Base-by-base conservation (phyloP, 2,888 invertebrate genomes). In the Synanthedon formicaeformis region DNA sequence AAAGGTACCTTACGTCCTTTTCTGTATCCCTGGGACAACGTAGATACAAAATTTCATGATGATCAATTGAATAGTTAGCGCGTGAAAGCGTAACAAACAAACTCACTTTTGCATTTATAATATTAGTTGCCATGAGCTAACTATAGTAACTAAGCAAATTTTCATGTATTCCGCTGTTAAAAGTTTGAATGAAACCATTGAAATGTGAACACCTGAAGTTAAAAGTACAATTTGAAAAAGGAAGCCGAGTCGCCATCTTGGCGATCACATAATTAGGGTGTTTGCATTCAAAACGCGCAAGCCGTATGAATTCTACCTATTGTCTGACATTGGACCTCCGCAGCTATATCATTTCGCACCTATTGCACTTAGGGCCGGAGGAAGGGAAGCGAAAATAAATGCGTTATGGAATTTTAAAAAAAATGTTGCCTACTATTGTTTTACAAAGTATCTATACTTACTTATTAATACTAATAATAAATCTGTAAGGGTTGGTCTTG, bases 321-420 rank as follows among this genome's bases (percentile, higher is more conserved):
- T 81, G 83, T 83, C 86, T 85, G 87, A 85, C 86, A 82, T 84
- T 78, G 83, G 87, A 86, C 87, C 86, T 83, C 70, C 59, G 77
- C 57, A 78, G 83, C 83, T 86, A 86, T 84, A 87, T 86, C 85
- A 86, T 84, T 85, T 57, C 63, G 72, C 83, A 84, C 84, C 84
- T 81, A 78, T 71, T 68, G 67, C 71, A 67, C 74, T 71, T 68
- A 66, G 60, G 60, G 65, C 65, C 49, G 50, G 18, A n/a, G 55
- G 41, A 62, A 60, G 63, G 69, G 66, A 64, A 53, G 60, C 57
- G 59, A 58, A 54, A 52, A 57, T 75, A 66, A 64, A 75, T 71
- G 73, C 72, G 73, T 69, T 72, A 68, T 75, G 78, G 80, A 78
- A 81, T 77, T 74, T 78, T 71, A 78, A 75, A 76, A 13, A 23